These are phyloP conservation scores for Peucedramus taeniatus DNA, from an alignment of 2,113 vertebrate species.

Conservation along the genomic window DNA sequence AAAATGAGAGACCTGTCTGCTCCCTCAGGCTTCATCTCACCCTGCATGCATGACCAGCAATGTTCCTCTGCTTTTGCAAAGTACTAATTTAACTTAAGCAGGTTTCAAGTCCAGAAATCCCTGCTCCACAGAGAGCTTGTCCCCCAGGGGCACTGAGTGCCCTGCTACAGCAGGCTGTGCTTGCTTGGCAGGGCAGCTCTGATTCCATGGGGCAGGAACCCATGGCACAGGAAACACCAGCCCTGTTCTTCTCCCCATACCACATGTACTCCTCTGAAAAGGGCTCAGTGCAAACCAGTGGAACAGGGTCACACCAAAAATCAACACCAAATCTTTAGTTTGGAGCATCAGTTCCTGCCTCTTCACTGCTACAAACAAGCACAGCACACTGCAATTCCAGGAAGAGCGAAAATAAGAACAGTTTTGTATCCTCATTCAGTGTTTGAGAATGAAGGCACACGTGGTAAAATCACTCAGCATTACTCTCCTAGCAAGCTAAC, in stretches of 20 bases:
- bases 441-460: neutral
- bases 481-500: neutral
- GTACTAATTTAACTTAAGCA: neutral
- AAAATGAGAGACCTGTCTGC: neutral
- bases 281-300: neutral
- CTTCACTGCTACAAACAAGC: neutral
- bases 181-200: neutral
- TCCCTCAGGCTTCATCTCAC: neutral
- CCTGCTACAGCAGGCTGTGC: neutral
- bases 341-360: neutral
- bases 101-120: neutral
- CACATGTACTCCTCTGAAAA: neutral
- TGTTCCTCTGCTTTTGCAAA: neutral
- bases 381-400: neutral
- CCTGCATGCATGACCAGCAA: neutral
- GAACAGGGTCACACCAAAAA: neutral
- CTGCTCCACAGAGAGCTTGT: neutral
- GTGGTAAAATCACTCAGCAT: neutral
- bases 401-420: neutral
- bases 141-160: neutral
- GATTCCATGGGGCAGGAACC: neutral
- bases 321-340: neutral
- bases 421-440: neutral
- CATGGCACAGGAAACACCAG: neutral
- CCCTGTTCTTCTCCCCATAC: neutral